Conservation (phyloP, 2,888 invertebrate species). For the Trichopoda pennipes region DNA sequence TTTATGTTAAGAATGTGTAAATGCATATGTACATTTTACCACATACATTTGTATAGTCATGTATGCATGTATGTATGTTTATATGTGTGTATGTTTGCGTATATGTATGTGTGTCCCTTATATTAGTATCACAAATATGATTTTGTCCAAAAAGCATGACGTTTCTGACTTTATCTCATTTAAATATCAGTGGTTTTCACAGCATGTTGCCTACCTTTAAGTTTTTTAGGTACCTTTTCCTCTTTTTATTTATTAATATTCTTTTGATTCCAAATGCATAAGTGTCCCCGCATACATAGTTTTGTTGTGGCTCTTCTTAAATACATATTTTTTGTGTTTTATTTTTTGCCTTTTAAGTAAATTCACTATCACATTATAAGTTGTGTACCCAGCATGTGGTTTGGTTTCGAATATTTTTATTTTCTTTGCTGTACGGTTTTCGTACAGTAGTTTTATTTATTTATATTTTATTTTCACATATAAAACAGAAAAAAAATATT, state of each 20-base stretch:
- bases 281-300: constrained; percentile 19
- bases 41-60: neutral
- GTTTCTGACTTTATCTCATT: constrained; percentile 67
- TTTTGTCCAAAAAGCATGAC: constrained; percentile 67
- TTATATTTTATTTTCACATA: constrained; percentile 34
- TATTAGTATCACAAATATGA: constrained; percentile 62
- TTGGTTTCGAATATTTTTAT: constrained; percentile 36
- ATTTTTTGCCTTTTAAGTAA: constrained; percentile 45
- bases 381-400: constrained; percentile 62
- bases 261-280: constrained; percentile 18
- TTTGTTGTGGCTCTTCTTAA: constrained; percentile 21
- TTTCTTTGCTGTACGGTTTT: constrained; percentile 16
- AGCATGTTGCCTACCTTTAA: constrained; percentile 58
- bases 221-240: constrained; percentile 20
- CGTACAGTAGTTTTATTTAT: constrained; percentile 55
- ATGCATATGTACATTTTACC: neutral
- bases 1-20: neutral
- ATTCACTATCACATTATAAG: constrained; percentile 61
- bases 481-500: neutral
- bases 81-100: neutral
- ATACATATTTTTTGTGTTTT: constrained; percentile 9
- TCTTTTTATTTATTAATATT: constrained; percentile 6
- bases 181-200: constrained; percentile 66
- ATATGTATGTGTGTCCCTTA: constrained; percentile 2
- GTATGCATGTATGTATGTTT: neutral